Conservation (phyloP, 2,797 vertebrate genomes). For the Spinus olivaceus region DNA sequence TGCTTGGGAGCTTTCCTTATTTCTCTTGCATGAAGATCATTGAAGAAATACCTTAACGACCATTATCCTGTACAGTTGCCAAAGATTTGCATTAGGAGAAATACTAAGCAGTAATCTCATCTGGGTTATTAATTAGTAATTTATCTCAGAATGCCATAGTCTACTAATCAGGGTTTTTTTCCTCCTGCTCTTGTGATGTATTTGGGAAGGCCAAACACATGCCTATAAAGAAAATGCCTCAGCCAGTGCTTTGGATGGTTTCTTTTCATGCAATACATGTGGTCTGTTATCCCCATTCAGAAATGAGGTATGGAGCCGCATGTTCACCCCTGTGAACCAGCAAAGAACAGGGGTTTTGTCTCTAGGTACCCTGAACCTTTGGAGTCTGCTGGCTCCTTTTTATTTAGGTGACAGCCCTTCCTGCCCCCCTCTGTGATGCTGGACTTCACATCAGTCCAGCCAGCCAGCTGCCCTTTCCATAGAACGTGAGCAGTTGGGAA, state of each 20-base stretch:
- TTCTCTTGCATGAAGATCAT: neutral
- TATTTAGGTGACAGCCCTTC: neutral
- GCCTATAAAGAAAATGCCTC: neutral
- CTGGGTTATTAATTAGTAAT: slow-evolving; percentile 31
- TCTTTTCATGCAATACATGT: neutral
- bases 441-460: neutral
- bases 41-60: neutral
- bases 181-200: neutral
- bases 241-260: neutral
- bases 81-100: neutral
- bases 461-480: neutral
- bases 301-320: neutral
- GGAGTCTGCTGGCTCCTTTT: neutral
- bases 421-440: neutral
- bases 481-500: neutral
- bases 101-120: neutral
- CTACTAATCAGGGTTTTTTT: neutral
- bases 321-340: neutral
- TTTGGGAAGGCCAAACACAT: neutral
- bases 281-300: neutral
- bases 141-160: neutral
- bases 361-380: neutral
- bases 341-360: neutral
- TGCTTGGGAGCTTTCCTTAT: neutral
- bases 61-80: neutral